These are phyloP conservation scores for Diabrotica undecimpunctata DNA, from an alignment of 1,140 invertebrate genomes.

Conservation along the genomic window DNA sequence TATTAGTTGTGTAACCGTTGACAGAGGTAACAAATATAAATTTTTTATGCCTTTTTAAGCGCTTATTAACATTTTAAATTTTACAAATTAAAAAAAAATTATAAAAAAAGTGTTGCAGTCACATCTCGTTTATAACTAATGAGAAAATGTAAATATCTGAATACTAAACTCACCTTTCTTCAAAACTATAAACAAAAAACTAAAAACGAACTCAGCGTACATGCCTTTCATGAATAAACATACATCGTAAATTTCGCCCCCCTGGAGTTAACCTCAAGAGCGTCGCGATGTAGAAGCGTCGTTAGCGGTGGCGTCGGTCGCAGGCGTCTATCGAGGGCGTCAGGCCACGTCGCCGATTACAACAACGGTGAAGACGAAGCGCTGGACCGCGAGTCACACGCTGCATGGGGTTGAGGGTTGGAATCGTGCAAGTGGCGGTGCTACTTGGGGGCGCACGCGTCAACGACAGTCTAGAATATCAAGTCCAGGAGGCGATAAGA, in stretches of 20 bases:
- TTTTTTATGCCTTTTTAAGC: too few relatives aligned
- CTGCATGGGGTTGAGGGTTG: conserved; percentile 10
- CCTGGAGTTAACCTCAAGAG: conserved; percentile 13
- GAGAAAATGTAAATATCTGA: too few relatives aligned
- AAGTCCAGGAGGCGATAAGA: background rate
- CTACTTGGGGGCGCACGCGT: background rate
- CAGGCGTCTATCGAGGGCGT: conserved; percentile 18
- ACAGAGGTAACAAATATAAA: too few relatives aligned
- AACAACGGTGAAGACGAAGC: conserved; percentile 12
- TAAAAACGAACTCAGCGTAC: background rate
- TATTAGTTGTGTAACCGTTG: too few relatives aligned
- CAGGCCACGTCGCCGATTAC: conserved; percentile 7
- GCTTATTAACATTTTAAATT: too few relatives aligned
- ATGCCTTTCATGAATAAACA: conserved; percentile 6
- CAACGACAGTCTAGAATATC: background rate
- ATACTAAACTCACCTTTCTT: background rate
- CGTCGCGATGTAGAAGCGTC: conserved; percentile 5
- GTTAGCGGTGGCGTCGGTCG: conserved; percentile 13
- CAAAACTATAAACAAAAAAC: conserved; percentile 8
- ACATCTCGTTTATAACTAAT: too few relatives aligned
- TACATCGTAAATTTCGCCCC: background rate
- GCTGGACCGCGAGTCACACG: conserved; percentile 14
- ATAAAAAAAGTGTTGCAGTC: too few relatives aligned
- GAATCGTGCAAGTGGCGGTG: background rate
- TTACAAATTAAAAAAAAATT: too few relatives aligned